phyloP scores from a whole-genome alignment of 2,113 vertebrate species.

The Indicator maculatus region DNA sequence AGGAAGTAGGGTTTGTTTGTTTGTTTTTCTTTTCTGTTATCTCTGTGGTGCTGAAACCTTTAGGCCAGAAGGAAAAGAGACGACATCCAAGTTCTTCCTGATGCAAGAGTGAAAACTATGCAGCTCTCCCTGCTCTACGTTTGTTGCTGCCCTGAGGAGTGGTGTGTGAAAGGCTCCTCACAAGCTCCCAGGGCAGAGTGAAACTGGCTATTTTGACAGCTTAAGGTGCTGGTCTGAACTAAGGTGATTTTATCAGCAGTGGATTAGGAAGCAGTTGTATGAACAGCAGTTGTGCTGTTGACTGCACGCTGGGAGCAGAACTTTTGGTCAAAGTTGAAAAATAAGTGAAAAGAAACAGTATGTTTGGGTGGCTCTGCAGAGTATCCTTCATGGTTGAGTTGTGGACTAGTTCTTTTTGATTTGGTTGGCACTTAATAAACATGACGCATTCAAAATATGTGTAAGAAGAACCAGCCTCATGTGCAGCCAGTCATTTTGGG shows the following conservation, averaged over 20 bases:
- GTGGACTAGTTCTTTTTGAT: background rate
- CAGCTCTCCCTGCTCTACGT: background rate
- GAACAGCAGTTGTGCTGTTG: background rate
- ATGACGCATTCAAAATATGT: background rate
- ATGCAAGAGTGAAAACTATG: background rate
- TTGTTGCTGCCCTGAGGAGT: background rate
- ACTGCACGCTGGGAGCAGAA: rapidly evolving
- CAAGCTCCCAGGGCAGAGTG: background rate
- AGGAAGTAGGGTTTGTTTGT: background rate
- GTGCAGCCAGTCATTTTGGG: background rate
- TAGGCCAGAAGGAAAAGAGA: background rate
- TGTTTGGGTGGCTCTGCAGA: background rate
- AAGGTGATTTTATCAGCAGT: background rate
- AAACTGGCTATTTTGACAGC: background rate
- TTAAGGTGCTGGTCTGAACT: background rate
- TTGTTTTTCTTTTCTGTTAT: background rate
- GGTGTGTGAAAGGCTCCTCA: background rate
- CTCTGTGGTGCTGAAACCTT: background rate
- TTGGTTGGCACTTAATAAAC: background rate
- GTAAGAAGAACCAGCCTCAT: background rate
- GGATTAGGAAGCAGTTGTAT: background rate
- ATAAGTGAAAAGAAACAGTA: background rate
- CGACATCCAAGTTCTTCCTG: background rate
- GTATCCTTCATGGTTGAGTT: background rate
- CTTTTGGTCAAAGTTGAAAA: background rate